Conservation (phyloP, 2,888 invertebrate species). For the Sylvicola fuscatus region DNA sequence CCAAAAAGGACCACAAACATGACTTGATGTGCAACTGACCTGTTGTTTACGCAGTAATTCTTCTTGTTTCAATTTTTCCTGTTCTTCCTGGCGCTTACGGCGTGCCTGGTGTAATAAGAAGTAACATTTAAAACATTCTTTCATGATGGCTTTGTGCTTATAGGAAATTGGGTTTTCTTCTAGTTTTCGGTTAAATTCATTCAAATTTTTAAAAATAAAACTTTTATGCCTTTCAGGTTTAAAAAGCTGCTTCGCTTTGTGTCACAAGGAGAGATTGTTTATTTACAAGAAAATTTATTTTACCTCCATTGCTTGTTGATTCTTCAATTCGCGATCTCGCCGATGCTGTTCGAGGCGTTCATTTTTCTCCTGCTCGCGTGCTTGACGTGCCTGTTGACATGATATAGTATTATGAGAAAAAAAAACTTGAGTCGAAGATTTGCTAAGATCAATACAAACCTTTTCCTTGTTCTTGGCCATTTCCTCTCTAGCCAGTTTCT, state of each 20-base stretch:
- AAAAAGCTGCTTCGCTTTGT: background rate
- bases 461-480: conserved; percentile 32
- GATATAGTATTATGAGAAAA: too few relatives aligned
- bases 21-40: conserved; percentile 28
- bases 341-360: conserved; percentile 69
- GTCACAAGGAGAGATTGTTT: too few relatives aligned
- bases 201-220: conserved; percentile 3
- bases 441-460: conserved; percentile 13
- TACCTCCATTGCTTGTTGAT: conserved; percentile 79
- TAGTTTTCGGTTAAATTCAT: too few relatives aligned
- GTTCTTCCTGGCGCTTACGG: conserved; percentile 65
- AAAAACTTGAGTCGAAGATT: conserved; percentile 1
- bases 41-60: conserved; percentile 71
- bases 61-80: conserved; percentile 65
- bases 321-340: conserved; percentile 58
- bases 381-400: conserved; percentile 17
- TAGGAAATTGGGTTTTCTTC: too few relatives aligned
- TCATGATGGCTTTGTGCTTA: too few relatives aligned
- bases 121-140: too few relatives aligned
- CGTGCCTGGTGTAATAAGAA: conserved; percentile 39
- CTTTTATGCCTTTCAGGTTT: conserved; percentile 1
- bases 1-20: too few relatives aligned
- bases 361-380: conserved; percentile 48
- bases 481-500: conserved; percentile 49
- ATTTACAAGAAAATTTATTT: too few relatives aligned